Conservation (phyloP, 2,888 invertebrate genomes). For the Eutolmus rufibarbis region DNA sequence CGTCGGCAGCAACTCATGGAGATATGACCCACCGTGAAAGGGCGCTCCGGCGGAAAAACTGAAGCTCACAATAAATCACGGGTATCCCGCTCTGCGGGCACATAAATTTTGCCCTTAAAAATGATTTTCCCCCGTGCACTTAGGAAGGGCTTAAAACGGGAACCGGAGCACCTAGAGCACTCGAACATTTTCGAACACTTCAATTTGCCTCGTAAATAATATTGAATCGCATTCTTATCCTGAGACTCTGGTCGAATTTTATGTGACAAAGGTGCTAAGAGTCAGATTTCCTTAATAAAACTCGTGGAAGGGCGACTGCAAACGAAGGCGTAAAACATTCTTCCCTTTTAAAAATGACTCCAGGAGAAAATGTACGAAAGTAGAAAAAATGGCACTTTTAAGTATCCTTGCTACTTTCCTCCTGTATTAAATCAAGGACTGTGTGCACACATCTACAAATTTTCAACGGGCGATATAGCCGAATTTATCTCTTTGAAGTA, state of each 20-base stretch:
- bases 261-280: conserved; percentile 41
- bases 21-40: neutral
- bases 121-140: neutral
- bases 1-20: neutral
- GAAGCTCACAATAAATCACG: neutral
- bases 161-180: neutral
- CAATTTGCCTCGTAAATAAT: conserved; percentile 8
- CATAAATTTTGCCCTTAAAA: conserved; percentile 3
- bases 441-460: neutral
- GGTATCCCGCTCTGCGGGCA: neutral
- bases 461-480: neutral
- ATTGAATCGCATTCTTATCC: conserved; percentile 28
- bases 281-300: conserved; percentile 33
- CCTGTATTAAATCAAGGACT: neutral
- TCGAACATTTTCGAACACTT: neutral
- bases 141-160: neutral
- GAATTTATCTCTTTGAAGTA: neutral
- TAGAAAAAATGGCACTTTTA: neutral
- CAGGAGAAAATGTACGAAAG: neutral
- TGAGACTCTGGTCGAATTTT: conserved; percentile 32
- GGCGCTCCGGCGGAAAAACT: neutral
- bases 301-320: neutral
- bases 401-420: neutral
- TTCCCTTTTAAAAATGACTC: neutral
- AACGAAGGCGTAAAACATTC: neutral